These are phyloP conservation scores for Podocnemis expansa DNA, from an alignment of 2,113 vertebrate genomes.

Conservation along the genomic window DNA sequence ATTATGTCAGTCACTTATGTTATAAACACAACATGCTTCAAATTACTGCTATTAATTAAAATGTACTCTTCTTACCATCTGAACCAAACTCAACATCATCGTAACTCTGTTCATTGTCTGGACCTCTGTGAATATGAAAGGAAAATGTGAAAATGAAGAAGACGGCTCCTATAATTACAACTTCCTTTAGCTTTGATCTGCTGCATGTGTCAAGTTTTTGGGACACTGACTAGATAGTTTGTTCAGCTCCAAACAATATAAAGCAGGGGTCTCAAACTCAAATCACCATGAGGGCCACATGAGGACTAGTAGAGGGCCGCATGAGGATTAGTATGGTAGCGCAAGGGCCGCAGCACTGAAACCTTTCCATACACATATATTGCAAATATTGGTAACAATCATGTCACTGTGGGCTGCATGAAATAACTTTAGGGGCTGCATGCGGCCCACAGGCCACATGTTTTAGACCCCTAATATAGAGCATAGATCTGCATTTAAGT, in stretches of 20 bases:
- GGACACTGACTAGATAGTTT: neutral
- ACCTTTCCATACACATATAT: too few species aligned
- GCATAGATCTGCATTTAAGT: neutral
- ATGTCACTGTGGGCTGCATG: too few species aligned
- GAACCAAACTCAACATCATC: slow-evolving; percentile 79
- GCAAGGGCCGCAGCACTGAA: too few species aligned
- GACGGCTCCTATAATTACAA: neutral
- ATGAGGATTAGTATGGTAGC: too few species aligned
- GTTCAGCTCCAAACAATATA: neutral
- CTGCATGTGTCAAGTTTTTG: neutral
- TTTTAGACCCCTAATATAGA: too few species aligned
- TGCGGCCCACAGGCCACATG: too few species aligned
- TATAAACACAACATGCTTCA: neutral
- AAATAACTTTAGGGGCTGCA: too few species aligned
- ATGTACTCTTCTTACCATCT: slow-evolving; percentile 64
- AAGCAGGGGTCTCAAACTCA: too few species aligned
- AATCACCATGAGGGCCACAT: too few species aligned
- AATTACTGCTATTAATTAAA: neutral
- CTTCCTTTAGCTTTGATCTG: neutral
- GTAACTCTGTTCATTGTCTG: slow-evolving; percentile 82
- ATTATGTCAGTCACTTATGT: neutral
- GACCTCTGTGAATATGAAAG: slow-evolving; percentile 68
- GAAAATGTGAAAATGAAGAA: slow-evolving; percentile 14
- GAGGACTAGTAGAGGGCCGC: too few species aligned
- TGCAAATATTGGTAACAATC: too few species aligned